phyloP scores from a whole-genome alignment of 1,140 invertebrate species.

The Hyposmocoma kahamanoa region DNA sequence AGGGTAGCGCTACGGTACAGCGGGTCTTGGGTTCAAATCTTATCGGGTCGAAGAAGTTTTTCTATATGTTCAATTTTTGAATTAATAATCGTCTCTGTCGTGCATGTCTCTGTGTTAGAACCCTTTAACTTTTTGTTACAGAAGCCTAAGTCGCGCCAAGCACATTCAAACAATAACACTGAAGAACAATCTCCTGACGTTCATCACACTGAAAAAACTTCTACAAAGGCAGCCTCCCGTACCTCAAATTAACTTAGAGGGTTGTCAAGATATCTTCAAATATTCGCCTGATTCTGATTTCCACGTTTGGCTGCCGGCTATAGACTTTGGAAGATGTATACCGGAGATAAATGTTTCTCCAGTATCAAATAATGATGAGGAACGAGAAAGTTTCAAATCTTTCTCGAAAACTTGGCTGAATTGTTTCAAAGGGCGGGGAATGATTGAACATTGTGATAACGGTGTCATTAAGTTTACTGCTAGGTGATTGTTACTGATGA shows the following conservation, averaged over 20 bases:
- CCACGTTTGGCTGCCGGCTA: slow-evolving; percentile 57
- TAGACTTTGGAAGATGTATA: slow-evolving; percentile 57
- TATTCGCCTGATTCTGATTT: slow-evolving; percentile 65
- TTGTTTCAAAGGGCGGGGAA: slow-evolving; percentile 58
- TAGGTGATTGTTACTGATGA: too few species aligned
- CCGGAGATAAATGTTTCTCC: slow-evolving; percentile 61
- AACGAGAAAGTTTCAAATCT: slow-evolving; percentile 53
- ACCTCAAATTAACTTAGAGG: slow-evolving; percentile 59
- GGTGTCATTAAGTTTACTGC: slow-evolving; percentile 58
- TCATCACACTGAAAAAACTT: slow-evolving; percentile 67
- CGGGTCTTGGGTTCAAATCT: too few species aligned
- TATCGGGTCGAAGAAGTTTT: too few species aligned
- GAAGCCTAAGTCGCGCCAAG: slow-evolving; percentile 50
- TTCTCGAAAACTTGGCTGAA: slow-evolving; percentile 63
- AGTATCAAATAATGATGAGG: slow-evolving; percentile 42
- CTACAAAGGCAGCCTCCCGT: slow-evolving; percentile 62
- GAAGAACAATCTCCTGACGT: slow-evolving; percentile 56
- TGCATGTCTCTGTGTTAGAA: too few species aligned
- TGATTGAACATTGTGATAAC: slow-evolving; percentile 60
- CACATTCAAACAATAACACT: slow-evolving; percentile 56
- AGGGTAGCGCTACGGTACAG: too few species aligned
- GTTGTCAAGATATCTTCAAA: slow-evolving; percentile 68
- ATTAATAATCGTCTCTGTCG: too few species aligned
- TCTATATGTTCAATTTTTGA: too few species aligned
- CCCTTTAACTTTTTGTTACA: slow-evolving; percentile 23